phyloP scores from a whole-genome alignment of 2,797 vertebrate species.

The Chloroceryle amazona region DNA sequence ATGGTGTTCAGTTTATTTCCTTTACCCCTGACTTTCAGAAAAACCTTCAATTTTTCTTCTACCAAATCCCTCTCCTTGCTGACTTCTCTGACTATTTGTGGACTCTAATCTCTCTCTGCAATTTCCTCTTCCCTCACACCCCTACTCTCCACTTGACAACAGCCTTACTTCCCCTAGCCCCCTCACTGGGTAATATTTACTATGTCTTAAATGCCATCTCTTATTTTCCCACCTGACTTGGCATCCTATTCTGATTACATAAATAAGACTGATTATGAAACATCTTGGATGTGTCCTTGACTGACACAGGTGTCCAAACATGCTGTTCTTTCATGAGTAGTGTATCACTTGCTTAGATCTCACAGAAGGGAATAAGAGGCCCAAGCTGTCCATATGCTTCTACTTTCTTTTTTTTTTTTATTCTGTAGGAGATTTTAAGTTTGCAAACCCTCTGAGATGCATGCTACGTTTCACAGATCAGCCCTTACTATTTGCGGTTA shows the following conservation, averaged over 20 bases:
- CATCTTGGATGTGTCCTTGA: not conserved
- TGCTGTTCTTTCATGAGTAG: conserved; percentile 4
- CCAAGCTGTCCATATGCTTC: not conserved
- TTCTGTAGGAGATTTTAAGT: not conserved
- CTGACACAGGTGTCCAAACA: conserved; percentile 68
- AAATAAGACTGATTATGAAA: conserved; percentile 23
- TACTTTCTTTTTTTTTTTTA: not conserved
- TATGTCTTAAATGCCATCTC: not conserved
- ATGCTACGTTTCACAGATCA: not conserved
- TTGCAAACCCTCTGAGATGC: not conserved
- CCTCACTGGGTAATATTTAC: conserved; percentile 33
- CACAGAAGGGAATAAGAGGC: not conserved
- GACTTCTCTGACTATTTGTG: conserved; percentile 18
- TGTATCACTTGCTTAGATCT: conserved; percentile 33
- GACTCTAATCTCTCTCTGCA: conserved; percentile 30
- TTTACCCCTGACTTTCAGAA: conserved; percentile 50
- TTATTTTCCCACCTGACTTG: conserved; percentile 72
- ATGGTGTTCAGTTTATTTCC: conserved; percentile 36
- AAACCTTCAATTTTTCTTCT: conserved; percentile 33
- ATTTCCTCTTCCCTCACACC: conserved; percentile 45
- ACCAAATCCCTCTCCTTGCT: not conserved
- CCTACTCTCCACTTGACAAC: conserved; percentile 1
- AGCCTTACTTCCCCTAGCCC: not conserved
- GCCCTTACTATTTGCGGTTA: not conserved
- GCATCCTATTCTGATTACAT: conserved; percentile 54